These are phyloP conservation scores for Lycocorax pyrrhopterus DNA, from an alignment of 2,113 vertebrate genomes.

Conservation along the genomic window DNA sequence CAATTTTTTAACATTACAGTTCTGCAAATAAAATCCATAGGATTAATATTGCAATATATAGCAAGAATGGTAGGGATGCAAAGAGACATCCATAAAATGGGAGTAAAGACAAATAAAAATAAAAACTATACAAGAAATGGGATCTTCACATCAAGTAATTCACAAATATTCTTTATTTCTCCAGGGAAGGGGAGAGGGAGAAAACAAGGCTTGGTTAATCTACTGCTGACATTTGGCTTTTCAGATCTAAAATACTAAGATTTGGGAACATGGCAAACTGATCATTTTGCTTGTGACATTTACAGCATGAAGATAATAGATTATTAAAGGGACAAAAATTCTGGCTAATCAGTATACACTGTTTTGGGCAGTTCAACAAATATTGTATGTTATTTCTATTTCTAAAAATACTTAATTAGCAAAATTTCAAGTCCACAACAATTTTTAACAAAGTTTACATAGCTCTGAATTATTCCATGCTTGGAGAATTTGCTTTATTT, in stretches of 20 bases:
- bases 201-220: neutral
- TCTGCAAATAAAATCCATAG: neutral
- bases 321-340: neutral
- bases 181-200: neutral
- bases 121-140: neutral
- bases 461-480: neutral
- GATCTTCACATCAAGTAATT: neutral
- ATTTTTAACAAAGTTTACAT: neutral
- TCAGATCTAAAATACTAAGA: neutral
- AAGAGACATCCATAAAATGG: neutral
- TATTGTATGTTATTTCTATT: neutral
- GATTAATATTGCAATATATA: neutral
- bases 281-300: neutral
- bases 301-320: neutral
- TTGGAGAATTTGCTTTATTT: neutral
- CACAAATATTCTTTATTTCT: neutral
- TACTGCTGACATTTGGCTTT: neutral
- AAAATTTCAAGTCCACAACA: neutral
- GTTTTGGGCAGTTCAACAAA: constrained; percentile 27
- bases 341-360: neutral
- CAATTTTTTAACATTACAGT: neutral
- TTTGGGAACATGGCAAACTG: neutral
- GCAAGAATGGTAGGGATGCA: neutral
- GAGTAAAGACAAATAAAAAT: neutral
- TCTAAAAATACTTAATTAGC: neutral